phyloP scores from a whole-genome alignment of 2,797 vertebrate genomes.

The Echiichthys vipera region DNA sequence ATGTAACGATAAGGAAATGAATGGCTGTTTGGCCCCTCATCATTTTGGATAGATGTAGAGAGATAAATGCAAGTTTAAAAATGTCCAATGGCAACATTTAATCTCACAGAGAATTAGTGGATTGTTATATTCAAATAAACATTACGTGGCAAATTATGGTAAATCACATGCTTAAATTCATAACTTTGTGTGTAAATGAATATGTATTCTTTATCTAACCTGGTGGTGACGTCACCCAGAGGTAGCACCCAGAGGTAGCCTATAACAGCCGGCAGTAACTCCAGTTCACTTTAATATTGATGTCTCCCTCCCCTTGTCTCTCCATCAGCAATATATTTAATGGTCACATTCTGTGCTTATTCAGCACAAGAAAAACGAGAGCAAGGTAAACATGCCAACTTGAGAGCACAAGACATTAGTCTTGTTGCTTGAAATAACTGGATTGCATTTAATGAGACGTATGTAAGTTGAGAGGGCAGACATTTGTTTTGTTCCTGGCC shows the following conservation, averaged over 20 bases:
- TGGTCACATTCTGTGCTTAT: conserved; percentile 81
- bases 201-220: conserved; percentile 31
- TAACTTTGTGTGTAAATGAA: conserved; percentile 24
- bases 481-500: conserved; percentile 67
- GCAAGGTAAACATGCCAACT: conserved; percentile 80
- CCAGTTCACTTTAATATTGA: conserved; percentile 75
- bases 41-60: background rate
- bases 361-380: conserved; percentile 79
- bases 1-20: conserved; percentile 37
- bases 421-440: conserved; percentile 72
- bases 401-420: conserved; percentile 70
- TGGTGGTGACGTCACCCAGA: conserved; percentile 56
- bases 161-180: conserved; percentile 2
- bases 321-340: conserved; percentile 85
- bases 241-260: conserved; percentile 31
- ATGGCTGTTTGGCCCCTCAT: background rate
- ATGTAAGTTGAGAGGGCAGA: conserved; percentile 68
- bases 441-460: conserved; percentile 71
- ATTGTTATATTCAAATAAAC: background rate
- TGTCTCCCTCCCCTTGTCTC: conserved; percentile 72
- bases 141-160: background rate
- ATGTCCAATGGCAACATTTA: background rate
- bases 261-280: conserved; percentile 61
- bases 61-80: background rate
- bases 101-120: conserved; percentile 2